These are phyloP conservation scores for Hippopotamyrus pictus DNA, from an alignment of 2,797 vertebrate species.

Conservation along the genomic window DNA sequence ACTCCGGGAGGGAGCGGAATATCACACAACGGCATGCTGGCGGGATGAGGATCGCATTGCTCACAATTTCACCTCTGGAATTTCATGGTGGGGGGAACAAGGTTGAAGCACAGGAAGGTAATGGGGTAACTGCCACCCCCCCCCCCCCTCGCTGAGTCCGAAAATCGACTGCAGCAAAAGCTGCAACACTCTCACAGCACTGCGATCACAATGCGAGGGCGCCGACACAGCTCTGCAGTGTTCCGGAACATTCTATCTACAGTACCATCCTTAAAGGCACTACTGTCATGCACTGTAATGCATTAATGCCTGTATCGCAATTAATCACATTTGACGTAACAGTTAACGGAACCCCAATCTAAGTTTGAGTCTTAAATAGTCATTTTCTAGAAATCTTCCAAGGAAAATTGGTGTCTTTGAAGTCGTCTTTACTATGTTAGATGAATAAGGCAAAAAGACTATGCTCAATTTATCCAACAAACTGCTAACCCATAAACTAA, in stretches of 20 bases:
- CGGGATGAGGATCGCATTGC: constrained; percentile 4
- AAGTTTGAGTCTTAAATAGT: background rate
- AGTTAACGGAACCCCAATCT: background rate
- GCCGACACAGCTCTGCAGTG: background rate
- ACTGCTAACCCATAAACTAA: background rate
- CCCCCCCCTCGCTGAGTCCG: background rate
- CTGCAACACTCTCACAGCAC: background rate
- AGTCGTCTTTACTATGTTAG: background rate
- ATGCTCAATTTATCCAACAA: background rate
- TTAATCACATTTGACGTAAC: background rate
- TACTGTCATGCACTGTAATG: background rate
- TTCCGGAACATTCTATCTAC: background rate
- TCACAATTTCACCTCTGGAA: constrained; percentile 6
- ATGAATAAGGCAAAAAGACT: background rate
- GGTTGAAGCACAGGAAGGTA: background rate
- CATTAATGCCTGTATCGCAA: background rate
- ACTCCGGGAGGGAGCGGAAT: constrained; percentile 37
- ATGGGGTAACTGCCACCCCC: background rate
- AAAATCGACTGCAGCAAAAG: background rate
- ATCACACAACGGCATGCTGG: background rate
- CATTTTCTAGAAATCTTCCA: background rate
- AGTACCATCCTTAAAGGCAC: background rate
- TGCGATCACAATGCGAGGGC: background rate
- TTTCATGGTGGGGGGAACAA: background rate
- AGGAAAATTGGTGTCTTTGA: background rate